phyloP scores from a whole-genome alignment of 1,140 invertebrate species.

The Drosophila auraria region DNA sequence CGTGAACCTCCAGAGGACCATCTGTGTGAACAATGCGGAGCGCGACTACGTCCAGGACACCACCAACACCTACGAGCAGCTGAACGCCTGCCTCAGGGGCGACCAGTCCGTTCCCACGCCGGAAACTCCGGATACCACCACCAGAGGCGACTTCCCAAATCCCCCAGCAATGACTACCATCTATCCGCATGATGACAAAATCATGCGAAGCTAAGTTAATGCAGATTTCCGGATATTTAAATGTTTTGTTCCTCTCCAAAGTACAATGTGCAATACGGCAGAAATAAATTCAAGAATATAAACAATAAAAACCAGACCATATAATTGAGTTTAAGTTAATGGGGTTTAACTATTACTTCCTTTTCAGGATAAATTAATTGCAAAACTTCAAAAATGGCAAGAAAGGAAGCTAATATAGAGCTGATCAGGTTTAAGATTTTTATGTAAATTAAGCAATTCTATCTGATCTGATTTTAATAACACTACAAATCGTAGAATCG shows the following conservation, averaged over 20 bases:
- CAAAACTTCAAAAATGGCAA: too few relatives aligned
- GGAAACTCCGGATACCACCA: neutral
- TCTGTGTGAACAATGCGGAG: slow-evolving; percentile 38
- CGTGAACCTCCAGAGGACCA: neutral
- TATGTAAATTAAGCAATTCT: neutral
- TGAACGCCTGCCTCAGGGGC: slow-evolving; percentile 46
- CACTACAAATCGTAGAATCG: neutral
- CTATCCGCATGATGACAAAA: neutral
- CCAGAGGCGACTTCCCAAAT: neutral
- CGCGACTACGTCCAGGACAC: slow-evolving; percentile 40
- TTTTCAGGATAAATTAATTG: too few relatives aligned
- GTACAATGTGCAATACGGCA: too few relatives aligned
- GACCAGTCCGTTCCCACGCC: neutral
- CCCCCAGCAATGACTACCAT: neutral
- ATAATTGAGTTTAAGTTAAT: neutral
- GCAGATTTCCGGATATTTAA: too few relatives aligned
- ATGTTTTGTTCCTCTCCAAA: too few relatives aligned
- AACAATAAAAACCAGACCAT: slow-evolving; percentile 21
- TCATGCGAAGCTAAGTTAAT: neutral
- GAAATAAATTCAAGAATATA: neutral
- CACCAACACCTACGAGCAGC: slow-evolving; percentile 10
- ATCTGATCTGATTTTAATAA: neutral
- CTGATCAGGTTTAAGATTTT: neutral
- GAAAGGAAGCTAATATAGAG: neutral
- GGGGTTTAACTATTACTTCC: neutral